These are phyloP conservation scores for Amphipyra berbera DNA, from an alignment of 2,888 invertebrate species.

Conservation along the genomic window DNA sequence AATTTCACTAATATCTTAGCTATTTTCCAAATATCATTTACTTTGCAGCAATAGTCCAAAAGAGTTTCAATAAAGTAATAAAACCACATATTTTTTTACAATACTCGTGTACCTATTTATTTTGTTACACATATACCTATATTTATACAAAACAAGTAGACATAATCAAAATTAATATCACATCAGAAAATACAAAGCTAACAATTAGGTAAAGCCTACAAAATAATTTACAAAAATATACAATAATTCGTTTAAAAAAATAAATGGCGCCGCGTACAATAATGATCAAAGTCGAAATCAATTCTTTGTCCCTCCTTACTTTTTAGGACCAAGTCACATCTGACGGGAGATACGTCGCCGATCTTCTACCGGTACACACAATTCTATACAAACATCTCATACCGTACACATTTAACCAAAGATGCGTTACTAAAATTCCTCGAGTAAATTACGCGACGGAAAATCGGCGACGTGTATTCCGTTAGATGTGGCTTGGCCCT, in stretches of 20 bases:
- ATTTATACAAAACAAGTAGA: constrained; percentile 54
- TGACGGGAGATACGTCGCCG: too few relatives aligned
- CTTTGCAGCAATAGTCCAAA: too few relatives aligned
- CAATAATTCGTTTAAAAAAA: constrained; percentile 40
- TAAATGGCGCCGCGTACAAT: constrained; percentile 11
- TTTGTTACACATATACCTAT: constrained; percentile 44
- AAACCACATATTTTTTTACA: constrained; percentile 6
- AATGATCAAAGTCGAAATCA: constrained; percentile 2
- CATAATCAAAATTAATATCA: constrained; percentile 72
- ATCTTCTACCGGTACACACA: too few relatives aligned
- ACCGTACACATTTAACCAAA: too few relatives aligned
- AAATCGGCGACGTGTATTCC: too few relatives aligned
- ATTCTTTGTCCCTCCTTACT: not conserved
- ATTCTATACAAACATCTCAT: too few relatives aligned
- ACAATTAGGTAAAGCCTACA: constrained; percentile 54
- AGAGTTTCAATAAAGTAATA: not conserved
- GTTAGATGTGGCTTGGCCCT: too few relatives aligned
- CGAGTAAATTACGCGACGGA: too few relatives aligned
- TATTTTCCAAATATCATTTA: too few relatives aligned
- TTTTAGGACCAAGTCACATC: too few relatives aligned
- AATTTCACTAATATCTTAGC: too few relatives aligned
- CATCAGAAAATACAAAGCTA: constrained; percentile 67
- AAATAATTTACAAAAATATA: constrained; percentile 56
- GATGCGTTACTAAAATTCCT: too few relatives aligned
- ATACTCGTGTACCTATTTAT: constrained; percentile 51